Evolutionary conservation across 2,888 invertebrate species (phyloP), one percentile per base, ranked within the genome.

Genomic region (Caenorhabditis afra): DNA sequence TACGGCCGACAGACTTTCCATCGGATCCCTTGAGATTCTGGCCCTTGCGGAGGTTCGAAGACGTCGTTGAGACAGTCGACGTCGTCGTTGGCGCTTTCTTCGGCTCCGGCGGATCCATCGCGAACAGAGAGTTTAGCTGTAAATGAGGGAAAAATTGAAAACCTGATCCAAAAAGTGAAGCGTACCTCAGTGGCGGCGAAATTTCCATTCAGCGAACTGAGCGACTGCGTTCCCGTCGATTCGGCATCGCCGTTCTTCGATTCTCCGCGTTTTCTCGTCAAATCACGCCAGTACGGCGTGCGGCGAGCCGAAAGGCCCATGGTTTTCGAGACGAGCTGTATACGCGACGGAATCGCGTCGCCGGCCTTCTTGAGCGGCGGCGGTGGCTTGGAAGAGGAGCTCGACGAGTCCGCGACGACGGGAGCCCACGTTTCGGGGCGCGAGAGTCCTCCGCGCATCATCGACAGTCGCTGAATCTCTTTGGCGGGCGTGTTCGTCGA

Each of bases 401-500:
- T 18, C 11, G 57, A 29, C 23, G 57, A 47, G 4, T 50, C 49
- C n/a, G n/a, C n/a, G 14, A 8, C 45, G n/a, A 18, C 8, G 1
- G 67, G 16, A 20, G 57, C 59, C 79, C 79, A 79, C 11, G 47
- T 58, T 16, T 79, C 79, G 2, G 67, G 73, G 11, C 73, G 58
- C 0, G 58, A 3, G 18, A 62, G 45, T 3, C 74, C 79, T 1
- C 68, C 18, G 11, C 79, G 79, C 4, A 79, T 23, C 74, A 74
- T 79, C 10, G 74, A 39, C 74, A 74, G 70, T 59, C 79, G 11
- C 55, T 79, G 79, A 18, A 79, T 47, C 20, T 79, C 79, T 23
- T 62, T 74, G 1, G 80, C 75, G 16, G 80, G 80, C 1, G 80
- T 80, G 22, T 45, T 57, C 0, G 68, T 66, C 7, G 35, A 47